Conservation (phyloP, 53 echinoderm and acorn worm genomes). For the Henricia sp. region DNA sequence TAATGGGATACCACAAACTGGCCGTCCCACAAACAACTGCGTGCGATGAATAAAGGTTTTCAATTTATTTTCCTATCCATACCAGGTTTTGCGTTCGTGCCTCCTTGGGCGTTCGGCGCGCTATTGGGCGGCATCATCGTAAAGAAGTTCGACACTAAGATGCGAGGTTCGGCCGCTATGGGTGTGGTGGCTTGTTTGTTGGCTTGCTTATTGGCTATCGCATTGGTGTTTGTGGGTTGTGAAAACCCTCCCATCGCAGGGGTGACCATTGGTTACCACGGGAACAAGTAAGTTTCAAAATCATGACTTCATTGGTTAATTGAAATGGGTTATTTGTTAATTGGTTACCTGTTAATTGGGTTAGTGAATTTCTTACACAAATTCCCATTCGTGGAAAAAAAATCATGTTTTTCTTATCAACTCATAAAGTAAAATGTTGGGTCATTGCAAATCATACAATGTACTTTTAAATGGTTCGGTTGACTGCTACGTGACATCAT, state of each 20-base stretch:
- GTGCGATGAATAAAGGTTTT: neutral
- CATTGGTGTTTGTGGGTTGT: conserved; percentile 61
- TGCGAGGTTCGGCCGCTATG: conserved; percentile 46
- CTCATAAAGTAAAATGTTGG: neutral
- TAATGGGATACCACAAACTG: neutral
- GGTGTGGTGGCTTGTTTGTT: conserved; percentile 7
- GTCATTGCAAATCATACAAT: neutral
- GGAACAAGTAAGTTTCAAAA: neutral
- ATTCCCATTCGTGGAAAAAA: too few species aligned
- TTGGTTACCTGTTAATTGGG: too few species aligned
- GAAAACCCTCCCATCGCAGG: conserved; percentile 65
- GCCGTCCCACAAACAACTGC: too few species aligned
- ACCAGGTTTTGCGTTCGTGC: conserved; percentile 60
- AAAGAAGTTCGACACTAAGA: conserved; percentile 8
- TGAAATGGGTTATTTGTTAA: neutral
- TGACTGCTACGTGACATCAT: neutral
- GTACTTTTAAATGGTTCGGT: neutral
- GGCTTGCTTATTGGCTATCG: conserved; percentile 11
- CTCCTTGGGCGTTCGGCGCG: conserved; percentile 59
- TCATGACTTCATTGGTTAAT: neutral
- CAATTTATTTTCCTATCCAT: neutral
- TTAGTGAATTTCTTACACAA: too few species aligned
- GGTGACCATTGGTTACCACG: conserved; percentile 51
- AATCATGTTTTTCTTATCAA: too few species aligned
- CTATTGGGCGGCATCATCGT: conserved; percentile 44